These are phyloP conservation scores for Sinella curviseta DNA, from an alignment of 1,140 invertebrate species.

Conservation along the genomic window DNA sequence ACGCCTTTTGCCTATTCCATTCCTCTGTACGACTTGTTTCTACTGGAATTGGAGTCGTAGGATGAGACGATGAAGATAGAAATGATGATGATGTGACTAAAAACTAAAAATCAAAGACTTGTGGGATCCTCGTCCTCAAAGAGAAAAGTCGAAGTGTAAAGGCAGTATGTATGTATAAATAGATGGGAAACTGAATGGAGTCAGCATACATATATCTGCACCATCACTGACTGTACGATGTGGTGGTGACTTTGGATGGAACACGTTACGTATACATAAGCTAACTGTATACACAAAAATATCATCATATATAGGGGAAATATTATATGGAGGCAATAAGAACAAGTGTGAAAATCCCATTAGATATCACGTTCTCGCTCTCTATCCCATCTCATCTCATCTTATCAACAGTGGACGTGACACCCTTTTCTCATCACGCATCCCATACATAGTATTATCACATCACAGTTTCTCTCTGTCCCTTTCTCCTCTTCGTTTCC, in stretches of 20 bases:
- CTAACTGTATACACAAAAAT: neutral
- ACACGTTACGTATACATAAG: neutral
- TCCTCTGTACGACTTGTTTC: no score
- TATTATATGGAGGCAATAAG: neutral
- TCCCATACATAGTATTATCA: constrained; percentile 8
- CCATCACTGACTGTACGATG: no score
- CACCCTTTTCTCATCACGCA: constrained; percentile 22
- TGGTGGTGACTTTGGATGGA: neutral
- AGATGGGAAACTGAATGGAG: neutral
- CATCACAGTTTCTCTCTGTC: neutral
- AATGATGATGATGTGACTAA: constrained; percentile 3
- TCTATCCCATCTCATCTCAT: constrained; percentile 3
- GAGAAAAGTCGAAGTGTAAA: neutral
- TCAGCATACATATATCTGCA: no score
- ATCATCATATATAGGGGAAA: neutral
- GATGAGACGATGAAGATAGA: neutral
- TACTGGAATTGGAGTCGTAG: no score
- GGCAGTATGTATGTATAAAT: neutral
- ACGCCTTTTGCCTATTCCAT: no score
- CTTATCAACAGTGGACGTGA: constrained; percentile 24
- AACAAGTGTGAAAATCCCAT: constrained; percentile 17
- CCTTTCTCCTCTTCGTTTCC: neutral
- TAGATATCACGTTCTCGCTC: constrained; percentile 15
- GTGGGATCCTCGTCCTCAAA: neutral
- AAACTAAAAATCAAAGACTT: constrained; percentile 23